phyloP scores from a whole-genome alignment of 2,113 vertebrate genomes.

The Oncorhynchus nerka region DNA sequence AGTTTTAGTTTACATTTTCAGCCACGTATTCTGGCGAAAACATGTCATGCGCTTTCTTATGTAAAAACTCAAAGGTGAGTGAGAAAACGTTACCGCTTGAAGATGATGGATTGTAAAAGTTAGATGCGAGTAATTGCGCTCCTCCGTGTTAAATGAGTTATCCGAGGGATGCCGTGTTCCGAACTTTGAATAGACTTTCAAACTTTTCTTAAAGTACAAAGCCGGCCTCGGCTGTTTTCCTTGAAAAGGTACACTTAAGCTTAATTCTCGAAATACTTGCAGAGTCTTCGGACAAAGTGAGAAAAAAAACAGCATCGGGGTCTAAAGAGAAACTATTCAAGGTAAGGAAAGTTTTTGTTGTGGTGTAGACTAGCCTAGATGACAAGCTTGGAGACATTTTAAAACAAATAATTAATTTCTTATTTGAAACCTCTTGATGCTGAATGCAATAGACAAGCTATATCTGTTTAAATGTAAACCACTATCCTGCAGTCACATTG shows the following conservation, averaged over 20 bases:
- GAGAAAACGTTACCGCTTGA: constrained; percentile 36
- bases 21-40: background rate
- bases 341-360: constrained; percentile 48
- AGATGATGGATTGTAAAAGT: constrained; percentile 70
- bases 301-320: constrained; percentile 20
- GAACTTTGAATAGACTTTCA: constrained; percentile 31
- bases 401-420: background rate
- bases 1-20: constrained; percentile 22
- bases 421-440: background rate
- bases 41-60: constrained; percentile 33
- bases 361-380: constrained; percentile 43
- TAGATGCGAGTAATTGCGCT: constrained; percentile 34
- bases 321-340: constrained; percentile 24
- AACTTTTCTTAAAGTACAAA: constrained; percentile 29
- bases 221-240: constrained; percentile 31
- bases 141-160: constrained; percentile 21
- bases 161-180: constrained; percentile 21
- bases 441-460: background rate
- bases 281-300: constrained; percentile 40
- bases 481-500: background rate
- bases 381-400: background rate
- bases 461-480: background rate
- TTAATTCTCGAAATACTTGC: constrained; percentile 35
- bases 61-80: constrained; percentile 24
- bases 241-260: constrained; percentile 8